Percentiles rank a stretch among this genome's conserved stretches.
These are phyloP conservation scores for Callorhinus ursinus DNA, from an alignment of 2,113 vertebrate genomes.

Conservation along the genomic window DNA sequence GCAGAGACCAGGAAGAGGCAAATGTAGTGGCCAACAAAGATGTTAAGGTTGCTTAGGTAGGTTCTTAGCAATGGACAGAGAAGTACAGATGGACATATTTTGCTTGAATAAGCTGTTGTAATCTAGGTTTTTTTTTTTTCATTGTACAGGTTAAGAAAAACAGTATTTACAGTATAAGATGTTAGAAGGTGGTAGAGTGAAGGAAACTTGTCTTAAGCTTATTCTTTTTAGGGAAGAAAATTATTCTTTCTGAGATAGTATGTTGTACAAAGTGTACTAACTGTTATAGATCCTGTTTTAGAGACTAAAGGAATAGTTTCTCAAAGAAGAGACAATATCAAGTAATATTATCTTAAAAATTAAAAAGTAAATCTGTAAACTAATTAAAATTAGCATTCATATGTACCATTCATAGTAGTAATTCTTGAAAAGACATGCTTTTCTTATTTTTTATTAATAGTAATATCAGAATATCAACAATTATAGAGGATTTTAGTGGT, in stretches of 20 bases:
- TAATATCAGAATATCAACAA: background rate
- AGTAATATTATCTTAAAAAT: background rate
- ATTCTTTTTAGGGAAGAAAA: background rate
- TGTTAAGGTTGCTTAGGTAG: fast-evolving
- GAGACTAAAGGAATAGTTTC: background rate
- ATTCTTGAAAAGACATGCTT: background rate
- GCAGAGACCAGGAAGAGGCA: background rate
- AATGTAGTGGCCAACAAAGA: no score
- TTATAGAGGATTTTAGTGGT: background rate
- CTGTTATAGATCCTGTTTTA: background rate
- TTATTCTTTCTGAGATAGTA: background rate
- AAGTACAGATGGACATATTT: background rate
- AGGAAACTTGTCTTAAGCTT: background rate
- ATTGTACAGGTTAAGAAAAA: background rate
- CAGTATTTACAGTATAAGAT: background rate
- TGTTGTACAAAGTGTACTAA: background rate
- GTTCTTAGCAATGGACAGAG: background rate
- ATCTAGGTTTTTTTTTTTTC: background rate
- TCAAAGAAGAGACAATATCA: background rate
- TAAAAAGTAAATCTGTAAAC: background rate
- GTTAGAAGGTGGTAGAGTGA: background rate
- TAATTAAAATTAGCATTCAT: background rate
- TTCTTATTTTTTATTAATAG: background rate
- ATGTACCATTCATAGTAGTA: background rate
- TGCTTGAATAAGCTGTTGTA: background rate